phyloP scores from a whole-genome alignment of 2,888 invertebrate species.

The Aleiodes leptofemur region DNA sequence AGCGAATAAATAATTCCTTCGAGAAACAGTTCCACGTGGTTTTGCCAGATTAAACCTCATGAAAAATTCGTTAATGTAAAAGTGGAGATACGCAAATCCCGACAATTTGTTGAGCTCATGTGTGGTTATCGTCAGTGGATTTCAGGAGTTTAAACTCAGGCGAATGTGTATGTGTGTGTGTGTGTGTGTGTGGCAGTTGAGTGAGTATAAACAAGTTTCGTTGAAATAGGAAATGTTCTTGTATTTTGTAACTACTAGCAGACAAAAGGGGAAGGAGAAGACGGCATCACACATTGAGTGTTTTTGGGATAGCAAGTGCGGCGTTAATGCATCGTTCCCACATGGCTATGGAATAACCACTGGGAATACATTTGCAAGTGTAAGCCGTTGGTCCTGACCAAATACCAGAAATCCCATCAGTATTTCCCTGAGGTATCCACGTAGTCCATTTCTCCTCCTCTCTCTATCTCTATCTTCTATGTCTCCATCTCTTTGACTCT shows the following conservation, averaged over 20 bases:
- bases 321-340: slow-evolving; percentile 59
- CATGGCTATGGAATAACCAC: slow-evolving; percentile 47
- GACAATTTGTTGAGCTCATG: slow-evolving; percentile 7
- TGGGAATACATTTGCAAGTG: slow-evolving; percentile 69
- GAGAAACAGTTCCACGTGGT: neutral
- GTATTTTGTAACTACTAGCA: slow-evolving; percentile 15
- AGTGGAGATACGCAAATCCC: slow-evolving; percentile 1
- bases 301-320: slow-evolving; percentile 50
- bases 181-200: too few species aligned
- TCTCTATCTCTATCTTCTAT: neutral
- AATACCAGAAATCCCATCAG: slow-evolving; percentile 59
- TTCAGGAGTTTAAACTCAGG: neutral
- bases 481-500: slow-evolving; percentile 14
- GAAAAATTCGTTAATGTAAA: neutral
- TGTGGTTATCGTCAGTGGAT: slow-evolving; percentile 9
- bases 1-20: slow-evolving; percentile 2
- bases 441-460: slow-evolving; percentile 2
- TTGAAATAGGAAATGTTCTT: neutral
- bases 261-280: neutral
- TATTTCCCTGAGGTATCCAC: slow-evolving; percentile 22
- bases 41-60: slow-evolving; percentile 20
- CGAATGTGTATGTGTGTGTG: too few species aligned
- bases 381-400: slow-evolving; percentile 60
- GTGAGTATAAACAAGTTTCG: slow-evolving; percentile 22
- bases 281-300: slow-evolving; percentile 46